Evolutionary conservation across 2,888 invertebrate species (phyloP).

Genomic region (Drosophila testacea): DNA sequence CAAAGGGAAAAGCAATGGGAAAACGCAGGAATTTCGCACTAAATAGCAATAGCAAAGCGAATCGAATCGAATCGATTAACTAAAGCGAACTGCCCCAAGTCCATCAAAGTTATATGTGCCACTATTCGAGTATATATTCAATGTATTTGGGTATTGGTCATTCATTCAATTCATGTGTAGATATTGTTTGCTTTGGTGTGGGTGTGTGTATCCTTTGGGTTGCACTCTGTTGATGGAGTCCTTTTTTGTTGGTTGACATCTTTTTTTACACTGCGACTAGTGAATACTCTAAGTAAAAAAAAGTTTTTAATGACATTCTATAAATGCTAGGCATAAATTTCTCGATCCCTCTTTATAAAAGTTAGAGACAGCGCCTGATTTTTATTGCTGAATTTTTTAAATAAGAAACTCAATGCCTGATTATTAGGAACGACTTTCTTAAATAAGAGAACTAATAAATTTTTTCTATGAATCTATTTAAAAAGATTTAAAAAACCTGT

Average conservation of each 20-base stretch:
- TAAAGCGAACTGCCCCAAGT: conserved; percentile 32
- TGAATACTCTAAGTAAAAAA: too few species aligned
- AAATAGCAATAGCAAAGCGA: conserved; percentile 34
- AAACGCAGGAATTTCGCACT: conserved; percentile 27
- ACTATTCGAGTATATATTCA: conserved; percentile 21
- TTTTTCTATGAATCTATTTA: too few species aligned
- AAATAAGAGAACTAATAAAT: too few species aligned
- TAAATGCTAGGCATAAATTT: too few species aligned
- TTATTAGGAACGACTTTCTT: too few species aligned
- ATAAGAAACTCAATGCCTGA: too few species aligned
- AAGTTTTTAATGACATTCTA: too few species aligned
- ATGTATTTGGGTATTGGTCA: conserved; percentile 41
- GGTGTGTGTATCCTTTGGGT: too few species aligned
- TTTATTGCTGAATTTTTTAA: too few species aligned
- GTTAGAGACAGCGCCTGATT: too few species aligned
- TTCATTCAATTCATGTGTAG: conserved; percentile 7
- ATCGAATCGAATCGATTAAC: conserved; percentile 54
- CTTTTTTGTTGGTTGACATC: conserved; percentile 30
- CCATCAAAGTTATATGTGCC: conserved; percentile 30
- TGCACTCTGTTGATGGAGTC: not conserved
- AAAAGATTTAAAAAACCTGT: too few species aligned
- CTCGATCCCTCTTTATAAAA: too few species aligned
- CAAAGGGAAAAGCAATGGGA: not conserved
- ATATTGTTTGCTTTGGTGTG: conserved; percentile 22
- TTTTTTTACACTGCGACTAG: conserved; percentile 14